These are phyloP conservation scores for Amyelois transitella DNA, from an alignment of 1,140 invertebrate genomes.

Conservation along the genomic window DNA sequence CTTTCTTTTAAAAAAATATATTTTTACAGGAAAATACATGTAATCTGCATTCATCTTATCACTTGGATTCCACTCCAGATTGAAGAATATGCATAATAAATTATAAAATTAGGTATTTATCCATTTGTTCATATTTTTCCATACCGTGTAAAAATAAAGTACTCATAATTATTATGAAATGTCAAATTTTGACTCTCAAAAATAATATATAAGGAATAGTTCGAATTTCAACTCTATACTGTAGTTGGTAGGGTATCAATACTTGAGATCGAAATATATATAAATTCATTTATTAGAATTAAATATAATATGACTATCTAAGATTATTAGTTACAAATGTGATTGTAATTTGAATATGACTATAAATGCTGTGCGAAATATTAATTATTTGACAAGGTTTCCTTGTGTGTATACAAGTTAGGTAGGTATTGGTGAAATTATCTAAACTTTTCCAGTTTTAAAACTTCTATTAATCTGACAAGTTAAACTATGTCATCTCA, in stretches of 20 bases:
- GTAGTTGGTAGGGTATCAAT: not conserved
- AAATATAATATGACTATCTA: too few species aligned
- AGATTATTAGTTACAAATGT: too few species aligned
- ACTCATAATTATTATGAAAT: not conserved
- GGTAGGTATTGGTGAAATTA: too few species aligned
- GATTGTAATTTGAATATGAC: too few species aligned
- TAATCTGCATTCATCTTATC: constrained; percentile 38
- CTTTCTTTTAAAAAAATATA: constrained; percentile 10
- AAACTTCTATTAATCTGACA: too few species aligned
- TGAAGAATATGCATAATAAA: constrained; percentile 13
- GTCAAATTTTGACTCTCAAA: not conserved
- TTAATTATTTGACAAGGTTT: too few species aligned
- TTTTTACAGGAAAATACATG: constrained; percentile 58
- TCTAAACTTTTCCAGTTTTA: too few species aligned
- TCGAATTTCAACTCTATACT: not conserved
- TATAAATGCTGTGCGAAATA: too few species aligned
- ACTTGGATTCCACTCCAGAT: constrained; percentile 28
- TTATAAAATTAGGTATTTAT: not conserved
- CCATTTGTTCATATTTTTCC: not conserved
- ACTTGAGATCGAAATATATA: not conserved
- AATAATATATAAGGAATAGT: not conserved
- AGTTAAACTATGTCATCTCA: constrained; percentile 2
- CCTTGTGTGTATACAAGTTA: too few species aligned
- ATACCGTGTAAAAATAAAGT: not conserved
- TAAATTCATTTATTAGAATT: not conserved